Conservation (phyloP, 2,797 vertebrate genomes). For the Cichlasoma orientale region DNA sequence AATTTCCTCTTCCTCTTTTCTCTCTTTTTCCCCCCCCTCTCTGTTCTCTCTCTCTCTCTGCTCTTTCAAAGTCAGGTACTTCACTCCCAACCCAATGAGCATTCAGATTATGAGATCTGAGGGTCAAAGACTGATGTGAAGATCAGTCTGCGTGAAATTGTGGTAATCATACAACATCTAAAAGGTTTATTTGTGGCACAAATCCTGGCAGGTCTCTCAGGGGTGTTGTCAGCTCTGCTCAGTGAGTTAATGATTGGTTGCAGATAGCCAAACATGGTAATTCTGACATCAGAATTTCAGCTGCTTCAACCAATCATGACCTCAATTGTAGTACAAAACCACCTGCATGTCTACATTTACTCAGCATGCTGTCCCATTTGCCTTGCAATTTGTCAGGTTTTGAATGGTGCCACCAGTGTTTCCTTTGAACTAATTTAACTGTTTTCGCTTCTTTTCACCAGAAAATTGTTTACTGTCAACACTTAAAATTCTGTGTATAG, state of each 20-base stretch:
- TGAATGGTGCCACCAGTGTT: constrained; percentile 49
- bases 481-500: fast-evolving
- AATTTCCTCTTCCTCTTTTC: not conserved
- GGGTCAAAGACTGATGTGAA: constrained; percentile 42
- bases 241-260: constrained; percentile 32
- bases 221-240: constrained; percentile 17
- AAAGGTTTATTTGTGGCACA: not conserved
- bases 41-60: not conserved
- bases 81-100: constrained; percentile 68
- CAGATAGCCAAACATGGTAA: not conserved
- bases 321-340: constrained; percentile 6
- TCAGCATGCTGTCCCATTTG: constrained; percentile 55
- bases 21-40: not conserved
- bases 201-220: not conserved
- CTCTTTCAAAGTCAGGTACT: constrained; percentile 49
- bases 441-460: not conserved
- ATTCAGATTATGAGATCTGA: constrained; percentile 82
- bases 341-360: constrained; percentile 54
- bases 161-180: not conserved
- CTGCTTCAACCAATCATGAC: constrained; percentile 41
- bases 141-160: constrained; percentile 2
- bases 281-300: not conserved
- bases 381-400: constrained; percentile 9
- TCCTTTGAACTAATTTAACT: constrained; percentile 29
- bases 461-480: not conserved